phyloP scores from a whole-genome alignment of 2,888 invertebrate species.

The Prenolepis imparis region DNA sequence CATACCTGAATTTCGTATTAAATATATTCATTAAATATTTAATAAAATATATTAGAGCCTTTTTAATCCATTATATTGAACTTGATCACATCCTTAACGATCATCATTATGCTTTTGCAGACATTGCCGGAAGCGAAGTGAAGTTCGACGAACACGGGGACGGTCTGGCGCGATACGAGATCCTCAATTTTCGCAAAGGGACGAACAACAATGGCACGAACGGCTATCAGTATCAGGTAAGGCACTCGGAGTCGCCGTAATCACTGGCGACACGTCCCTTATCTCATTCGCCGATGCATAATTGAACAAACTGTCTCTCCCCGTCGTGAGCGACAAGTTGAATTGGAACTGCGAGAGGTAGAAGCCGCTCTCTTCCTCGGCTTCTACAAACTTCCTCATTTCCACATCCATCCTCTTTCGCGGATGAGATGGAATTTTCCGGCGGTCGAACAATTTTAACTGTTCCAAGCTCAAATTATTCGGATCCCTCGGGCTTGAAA shows the following conservation, averaged over 20 bases:
- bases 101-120: slow-evolving; percentile 85
- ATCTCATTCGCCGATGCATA: slow-evolving; percentile 33
- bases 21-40: too few relatives aligned
- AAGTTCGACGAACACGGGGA: slow-evolving; percentile 92
- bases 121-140: slow-evolving; percentile 90
- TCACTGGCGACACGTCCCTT: neutral
- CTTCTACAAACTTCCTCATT: slow-evolving; percentile 24
- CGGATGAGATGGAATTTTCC: neutral
- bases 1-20: too few relatives aligned
- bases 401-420: neutral
- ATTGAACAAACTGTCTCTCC: slow-evolving; percentile 44
- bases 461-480: neutral
- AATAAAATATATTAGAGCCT: too few relatives aligned
- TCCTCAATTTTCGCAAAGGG: slow-evolving; percentile 90
- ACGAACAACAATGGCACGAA: slow-evolving; percentile 84
- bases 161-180: slow-evolving; percentile 91
- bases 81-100: too few relatives aligned
- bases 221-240: slow-evolving; percentile 87
- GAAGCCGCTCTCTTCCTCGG: neutral
- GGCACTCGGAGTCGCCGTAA: slow-evolving; percentile 56
- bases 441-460: neutral
- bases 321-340: slow-evolving; percentile 33
- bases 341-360: slow-evolving; percentile 23
- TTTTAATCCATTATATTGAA: too few relatives aligned
- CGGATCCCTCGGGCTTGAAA: neutral